Percentiles rank a stretch among this genome's conserved stretches.
These are phyloP conservation scores for Pleuronectes platessa DNA, from an alignment of 2,113 vertebrate genomes.

Conservation along the genomic window DNA sequence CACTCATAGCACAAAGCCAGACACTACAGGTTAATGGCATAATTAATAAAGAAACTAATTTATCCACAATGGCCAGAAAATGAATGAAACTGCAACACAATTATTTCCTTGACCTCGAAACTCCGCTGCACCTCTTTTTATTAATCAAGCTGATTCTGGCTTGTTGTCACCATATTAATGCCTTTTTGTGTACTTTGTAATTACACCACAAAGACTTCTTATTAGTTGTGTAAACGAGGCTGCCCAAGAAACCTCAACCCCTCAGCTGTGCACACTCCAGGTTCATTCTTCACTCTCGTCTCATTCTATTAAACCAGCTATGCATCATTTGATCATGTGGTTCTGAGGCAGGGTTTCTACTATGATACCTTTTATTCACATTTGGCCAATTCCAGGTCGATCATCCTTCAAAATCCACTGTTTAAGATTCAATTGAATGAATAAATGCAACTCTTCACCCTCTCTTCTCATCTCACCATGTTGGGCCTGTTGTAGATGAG, in stretches of 20 bases:
- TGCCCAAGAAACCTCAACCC: neutral
- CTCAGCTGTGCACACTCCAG: no score
- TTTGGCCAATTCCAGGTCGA: neutral
- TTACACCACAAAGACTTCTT: neutral
- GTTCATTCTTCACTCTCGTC: neutral
- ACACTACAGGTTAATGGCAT: neutral
- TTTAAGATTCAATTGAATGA: slow-evolving; percentile 3
- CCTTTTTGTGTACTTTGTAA: neutral
- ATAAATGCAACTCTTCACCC: neutral
- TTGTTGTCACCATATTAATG: neutral
- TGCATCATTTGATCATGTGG: neutral
- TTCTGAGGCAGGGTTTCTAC: neutral
- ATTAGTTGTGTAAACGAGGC: neutral
- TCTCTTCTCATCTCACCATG: slow-evolving; percentile 86
- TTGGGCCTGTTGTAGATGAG: slow-evolving; percentile 91
- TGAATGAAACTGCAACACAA: neutral
- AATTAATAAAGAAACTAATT: neutral
- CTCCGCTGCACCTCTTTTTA: no score
- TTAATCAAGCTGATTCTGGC: neutral
- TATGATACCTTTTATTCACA: neutral
- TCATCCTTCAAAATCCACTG: neutral
- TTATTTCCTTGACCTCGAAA: no score
- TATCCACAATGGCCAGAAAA: no score
- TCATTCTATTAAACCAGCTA: neutral
- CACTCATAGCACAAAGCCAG: no score